phyloP scores from a whole-genome alignment of 2,113 vertebrate species.

The Pantherophis guttatus region DNA sequence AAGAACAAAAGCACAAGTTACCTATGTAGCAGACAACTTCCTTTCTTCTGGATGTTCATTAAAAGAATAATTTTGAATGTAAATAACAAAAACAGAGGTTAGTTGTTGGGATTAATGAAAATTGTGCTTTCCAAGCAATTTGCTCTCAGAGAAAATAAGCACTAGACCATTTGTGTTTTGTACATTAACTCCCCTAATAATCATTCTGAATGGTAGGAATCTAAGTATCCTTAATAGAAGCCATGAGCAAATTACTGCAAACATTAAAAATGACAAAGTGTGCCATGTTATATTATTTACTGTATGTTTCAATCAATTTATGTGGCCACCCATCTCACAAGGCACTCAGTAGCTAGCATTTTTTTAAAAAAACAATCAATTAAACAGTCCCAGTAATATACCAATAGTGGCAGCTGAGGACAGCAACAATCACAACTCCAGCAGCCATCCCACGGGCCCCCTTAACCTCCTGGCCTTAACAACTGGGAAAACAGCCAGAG shows the following conservation, averaged over 20 bases:
- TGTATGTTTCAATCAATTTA: background rate
- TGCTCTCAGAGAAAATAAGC: conserved; percentile 59
- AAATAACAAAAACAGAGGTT: background rate
- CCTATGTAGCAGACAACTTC: background rate
- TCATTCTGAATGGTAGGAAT: conserved; percentile 50
- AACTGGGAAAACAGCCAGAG: background rate
- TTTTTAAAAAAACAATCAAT: background rate
- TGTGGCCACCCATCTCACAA: background rate
- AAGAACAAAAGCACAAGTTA: rapidly evolving
- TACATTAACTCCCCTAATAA: conserved; percentile 72
- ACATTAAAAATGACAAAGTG: background rate
- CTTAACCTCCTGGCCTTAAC: background rate
- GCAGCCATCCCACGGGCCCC: background rate
- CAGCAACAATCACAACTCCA: background rate
- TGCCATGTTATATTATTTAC: background rate
- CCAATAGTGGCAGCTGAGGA: background rate
- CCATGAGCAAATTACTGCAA: conserved; percentile 34
- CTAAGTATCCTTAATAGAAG: conserved; percentile 67
- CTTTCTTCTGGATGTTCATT: background rate
- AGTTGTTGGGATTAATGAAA: background rate
- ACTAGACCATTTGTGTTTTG: conserved; percentile 65
- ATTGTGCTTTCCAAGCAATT: conserved; percentile 45
- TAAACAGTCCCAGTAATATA: background rate
- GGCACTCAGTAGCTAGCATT: background rate
- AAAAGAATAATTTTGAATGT: conserved; percentile 44